phyloP scores from a whole-genome alignment of 2,888 invertebrate genomes.

The Dynastes maya region DNA sequence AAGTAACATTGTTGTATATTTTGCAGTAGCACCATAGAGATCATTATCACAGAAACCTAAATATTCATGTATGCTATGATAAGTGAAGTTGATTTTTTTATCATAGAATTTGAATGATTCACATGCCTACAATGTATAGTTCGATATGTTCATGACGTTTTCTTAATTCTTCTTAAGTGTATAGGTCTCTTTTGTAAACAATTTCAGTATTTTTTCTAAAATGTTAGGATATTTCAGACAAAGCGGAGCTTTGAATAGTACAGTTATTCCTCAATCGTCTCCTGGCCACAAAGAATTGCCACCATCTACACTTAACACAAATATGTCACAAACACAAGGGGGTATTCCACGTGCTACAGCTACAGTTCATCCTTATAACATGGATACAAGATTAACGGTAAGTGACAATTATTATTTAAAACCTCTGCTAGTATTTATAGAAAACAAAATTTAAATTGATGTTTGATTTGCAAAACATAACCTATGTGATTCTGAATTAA shows the following conservation, averaged over 20 bases:
- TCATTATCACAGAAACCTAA: conserved; percentile 16
- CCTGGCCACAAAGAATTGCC: conserved; percentile 62
- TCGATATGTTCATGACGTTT: conserved; percentile 23
- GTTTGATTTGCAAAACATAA: conserved; percentile 11
- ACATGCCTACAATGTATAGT: not conserved
- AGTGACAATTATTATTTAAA: conserved; percentile 53
- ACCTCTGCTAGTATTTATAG: not conserved
- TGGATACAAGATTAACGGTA: conserved; percentile 66
- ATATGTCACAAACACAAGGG: conserved; percentile 67
- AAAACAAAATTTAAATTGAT: not conserved
- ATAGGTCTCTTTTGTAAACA: conserved; percentile 41
- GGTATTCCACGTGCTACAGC: conserved; percentile 65
- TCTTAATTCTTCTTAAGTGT: conserved; percentile 38
- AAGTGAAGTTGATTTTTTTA: not conserved
- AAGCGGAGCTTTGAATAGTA: conserved; percentile 65
- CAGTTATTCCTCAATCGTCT: conserved; percentile 61
- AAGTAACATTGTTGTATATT: conserved; percentile 63
- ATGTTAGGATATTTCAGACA: conserved; percentile 62
- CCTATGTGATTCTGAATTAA: not conserved
- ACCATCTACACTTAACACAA: conserved; percentile 56
- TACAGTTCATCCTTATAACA: conserved; percentile 67
- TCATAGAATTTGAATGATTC: not conserved
- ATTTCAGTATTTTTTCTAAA: conserved; percentile 48
- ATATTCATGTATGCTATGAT: not conserved
- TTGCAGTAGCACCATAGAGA: not conserved